Evolutionary conservation across 2,113 vertebrate genomes (phyloP).

Genomic region (Danionella cerebrum): DNA sequence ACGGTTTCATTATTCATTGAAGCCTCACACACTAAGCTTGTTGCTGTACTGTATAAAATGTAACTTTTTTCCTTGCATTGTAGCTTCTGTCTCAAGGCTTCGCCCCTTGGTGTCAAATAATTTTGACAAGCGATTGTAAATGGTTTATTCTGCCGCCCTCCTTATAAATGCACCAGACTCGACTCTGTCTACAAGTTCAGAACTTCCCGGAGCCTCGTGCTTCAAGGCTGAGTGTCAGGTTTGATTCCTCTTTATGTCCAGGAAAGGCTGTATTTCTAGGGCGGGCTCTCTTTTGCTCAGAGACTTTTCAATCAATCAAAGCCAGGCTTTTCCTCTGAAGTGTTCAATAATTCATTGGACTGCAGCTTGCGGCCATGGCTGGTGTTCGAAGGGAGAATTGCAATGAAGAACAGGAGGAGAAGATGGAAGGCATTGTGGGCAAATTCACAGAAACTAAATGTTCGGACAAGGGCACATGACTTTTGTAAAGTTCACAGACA

Average conservation of each 20-base stretch:
- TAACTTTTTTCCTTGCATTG: constrained; percentile 6
- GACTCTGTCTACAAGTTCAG: constrained; percentile 15
- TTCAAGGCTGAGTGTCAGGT: constrained; percentile 26
- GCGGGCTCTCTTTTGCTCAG: constrained; percentile 23
- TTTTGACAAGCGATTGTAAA: constrained; percentile 30
- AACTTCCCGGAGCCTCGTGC: constrained; percentile 16
- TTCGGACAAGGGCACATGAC: neutral
- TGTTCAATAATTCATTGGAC: constrained; percentile 53
- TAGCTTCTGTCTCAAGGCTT: constrained; percentile 8
- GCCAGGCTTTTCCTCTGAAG: constrained; percentile 38
- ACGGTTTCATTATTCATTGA: neutral
- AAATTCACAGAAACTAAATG: constrained; percentile 33
- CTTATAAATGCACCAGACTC: constrained; percentile 19
- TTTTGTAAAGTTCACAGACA: neutral
- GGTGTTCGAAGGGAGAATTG: constrained; percentile 49
- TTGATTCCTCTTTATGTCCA: constrained; percentile 25
- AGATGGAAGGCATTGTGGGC: constrained; percentile 10
- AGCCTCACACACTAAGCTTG: neutral
- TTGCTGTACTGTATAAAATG: no score
- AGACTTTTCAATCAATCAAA: constrained; percentile 46
- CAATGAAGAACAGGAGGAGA: neutral
- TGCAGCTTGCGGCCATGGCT: constrained; percentile 43
- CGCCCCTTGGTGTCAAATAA: constrained; percentile 27
- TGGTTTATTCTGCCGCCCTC: constrained; percentile 17
- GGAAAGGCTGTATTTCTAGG: constrained; percentile 30